Conservation (phyloP, 1,140 invertebrate genomes). For the Drosophila prosaltans region DNA sequence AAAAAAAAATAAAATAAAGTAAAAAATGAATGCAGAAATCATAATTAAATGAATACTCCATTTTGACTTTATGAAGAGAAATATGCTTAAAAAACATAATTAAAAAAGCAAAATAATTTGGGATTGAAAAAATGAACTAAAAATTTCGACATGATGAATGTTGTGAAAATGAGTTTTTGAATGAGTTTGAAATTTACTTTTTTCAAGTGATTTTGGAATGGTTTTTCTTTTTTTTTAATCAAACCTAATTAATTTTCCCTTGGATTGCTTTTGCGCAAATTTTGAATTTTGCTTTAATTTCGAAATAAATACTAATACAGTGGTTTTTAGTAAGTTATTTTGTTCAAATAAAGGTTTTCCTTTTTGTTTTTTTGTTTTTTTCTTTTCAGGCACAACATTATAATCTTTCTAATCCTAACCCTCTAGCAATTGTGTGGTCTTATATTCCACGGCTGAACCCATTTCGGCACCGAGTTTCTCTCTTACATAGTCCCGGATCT, state of each 20-base stretch:
- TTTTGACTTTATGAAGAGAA: neutral
- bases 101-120: neutral
- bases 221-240: neutral
- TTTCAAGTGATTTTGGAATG: too few species aligned
- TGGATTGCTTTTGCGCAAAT: neutral
- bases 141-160: neutral
- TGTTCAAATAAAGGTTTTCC: neutral
- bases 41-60: neutral
- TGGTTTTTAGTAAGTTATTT: slow-evolving; percentile 28
- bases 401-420: slow-evolving; percentile 38
- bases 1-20: slow-evolving; percentile 18
- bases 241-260: neutral
- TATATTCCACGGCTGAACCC: slow-evolving; percentile 75
- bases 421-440: slow-evolving; percentile 73
- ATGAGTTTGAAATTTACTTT: too few species aligned
- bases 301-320: slow-evolving; percentile 53
- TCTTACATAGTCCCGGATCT: slow-evolving; percentile 75
- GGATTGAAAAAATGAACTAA: neutral
- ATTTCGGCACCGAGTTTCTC: slow-evolving; percentile 76
- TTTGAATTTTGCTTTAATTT: neutral
- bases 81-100: slow-evolving; percentile 19
- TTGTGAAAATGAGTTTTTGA: too few species aligned
- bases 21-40: neutral
- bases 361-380: neutral
- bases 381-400: slow-evolving; percentile 28